A percentile compares a stretch with the other conserved stretches of the same genome.
Evolutionary conservation across 2,797 vertebrate genomes (phyloP).

Genomic region (Anguilla pacifica): DNA sequence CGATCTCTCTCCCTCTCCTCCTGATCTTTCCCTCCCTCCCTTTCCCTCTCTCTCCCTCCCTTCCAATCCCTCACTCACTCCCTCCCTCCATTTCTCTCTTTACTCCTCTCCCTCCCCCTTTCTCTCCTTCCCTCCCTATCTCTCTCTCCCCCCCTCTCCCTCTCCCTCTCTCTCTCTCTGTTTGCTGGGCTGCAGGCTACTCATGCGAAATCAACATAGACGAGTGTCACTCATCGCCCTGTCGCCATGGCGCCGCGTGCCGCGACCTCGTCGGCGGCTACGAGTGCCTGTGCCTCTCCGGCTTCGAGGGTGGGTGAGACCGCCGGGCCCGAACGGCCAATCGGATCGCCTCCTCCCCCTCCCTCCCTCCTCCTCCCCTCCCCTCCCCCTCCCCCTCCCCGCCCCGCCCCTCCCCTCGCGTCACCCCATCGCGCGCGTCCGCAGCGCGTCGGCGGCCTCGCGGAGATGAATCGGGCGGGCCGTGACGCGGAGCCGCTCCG

Average conservation of each 20-base stretch:
- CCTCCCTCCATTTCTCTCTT: too few relatives aligned
- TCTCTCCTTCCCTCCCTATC: too few relatives aligned
- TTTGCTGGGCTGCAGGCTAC: slow-evolving; percentile 56
- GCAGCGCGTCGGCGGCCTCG: slow-evolving; percentile 37
- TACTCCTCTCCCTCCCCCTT: too few relatives aligned
- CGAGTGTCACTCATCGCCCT: slow-evolving; percentile 74
- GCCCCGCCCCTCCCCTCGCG: slow-evolving; percentile 37
- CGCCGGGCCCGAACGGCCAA: background rate
- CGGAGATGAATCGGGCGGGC: slow-evolving; percentile 43
- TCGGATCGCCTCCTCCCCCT: slow-evolving; percentile 43
- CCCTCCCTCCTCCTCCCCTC: slow-evolving; percentile 37
- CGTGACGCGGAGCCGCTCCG: slow-evolving; percentile 29
- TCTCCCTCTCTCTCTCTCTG: slow-evolving; percentile 28
- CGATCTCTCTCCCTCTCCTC: slow-evolving; percentile 31
- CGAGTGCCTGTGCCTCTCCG: slow-evolving; percentile 65
- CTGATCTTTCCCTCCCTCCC: background rate
- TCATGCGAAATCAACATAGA: slow-evolving; percentile 77
- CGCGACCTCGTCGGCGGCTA: slow-evolving; percentile 69
- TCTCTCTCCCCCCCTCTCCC: too few relatives aligned
- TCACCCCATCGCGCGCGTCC: background rate
- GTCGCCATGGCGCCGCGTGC: slow-evolving; percentile 71
- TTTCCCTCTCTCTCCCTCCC: too few relatives aligned
- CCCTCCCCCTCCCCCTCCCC: slow-evolving; percentile 31
- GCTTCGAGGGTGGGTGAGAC: slow-evolving; percentile 72
- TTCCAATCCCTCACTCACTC: too few relatives aligned